Evolutionary conservation across 2,797 vertebrate species (phyloP).

Genomic region (Varecia variegata): DNA sequence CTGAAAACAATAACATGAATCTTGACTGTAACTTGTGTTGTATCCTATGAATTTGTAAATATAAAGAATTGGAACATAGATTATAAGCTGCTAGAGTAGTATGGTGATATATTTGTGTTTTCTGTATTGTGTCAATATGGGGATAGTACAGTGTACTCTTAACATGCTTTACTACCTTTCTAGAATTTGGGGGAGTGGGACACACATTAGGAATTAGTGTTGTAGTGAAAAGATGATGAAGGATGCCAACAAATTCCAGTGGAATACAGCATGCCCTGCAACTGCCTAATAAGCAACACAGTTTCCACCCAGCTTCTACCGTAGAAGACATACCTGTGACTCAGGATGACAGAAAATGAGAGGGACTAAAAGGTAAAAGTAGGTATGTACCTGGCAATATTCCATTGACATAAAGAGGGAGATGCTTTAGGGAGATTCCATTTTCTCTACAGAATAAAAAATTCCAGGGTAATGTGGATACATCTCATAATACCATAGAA

Average conservation of each 20-base stretch:
- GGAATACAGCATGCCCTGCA: background rate
- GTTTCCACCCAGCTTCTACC: background rate
- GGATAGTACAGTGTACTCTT: background rate
- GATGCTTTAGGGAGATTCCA: background rate
- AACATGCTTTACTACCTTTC: background rate
- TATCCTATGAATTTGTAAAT: background rate
- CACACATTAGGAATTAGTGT: background rate
- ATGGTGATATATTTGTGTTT: background rate
- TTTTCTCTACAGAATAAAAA: background rate
- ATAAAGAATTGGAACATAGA: background rate
- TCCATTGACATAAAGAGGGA: background rate
- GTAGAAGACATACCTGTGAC: background rate
- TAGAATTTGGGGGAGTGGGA: background rate
- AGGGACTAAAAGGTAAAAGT: background rate
- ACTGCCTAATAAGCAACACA: background rate
- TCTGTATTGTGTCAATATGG: background rate
- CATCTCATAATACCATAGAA: background rate
- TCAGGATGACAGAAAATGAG: background rate
- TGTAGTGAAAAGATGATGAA: background rate
- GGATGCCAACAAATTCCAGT: background rate
- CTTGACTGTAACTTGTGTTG: background rate
- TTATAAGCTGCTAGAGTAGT: background rate
- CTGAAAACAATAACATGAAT: background rate
- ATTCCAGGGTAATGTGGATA: background rate
- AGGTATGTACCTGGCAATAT: background rate